Conservation (phyloP, 23 tunicate genomes). For the Aplidium turbinatum region DNA sequence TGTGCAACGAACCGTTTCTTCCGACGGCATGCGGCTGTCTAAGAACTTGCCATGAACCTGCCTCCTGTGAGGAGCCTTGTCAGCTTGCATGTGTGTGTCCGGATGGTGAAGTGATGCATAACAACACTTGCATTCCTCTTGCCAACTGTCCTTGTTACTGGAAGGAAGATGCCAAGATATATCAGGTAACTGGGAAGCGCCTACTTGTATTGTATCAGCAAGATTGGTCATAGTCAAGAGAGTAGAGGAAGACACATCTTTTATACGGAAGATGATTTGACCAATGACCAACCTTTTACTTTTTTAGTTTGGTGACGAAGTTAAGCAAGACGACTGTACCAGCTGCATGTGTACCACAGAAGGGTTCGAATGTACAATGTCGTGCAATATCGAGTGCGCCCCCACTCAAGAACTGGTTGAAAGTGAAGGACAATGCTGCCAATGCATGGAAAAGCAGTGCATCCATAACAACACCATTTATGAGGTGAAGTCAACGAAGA, state of each 20-base stretch:
- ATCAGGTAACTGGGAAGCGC: no score
- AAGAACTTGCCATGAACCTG: constrained; percentile 51
- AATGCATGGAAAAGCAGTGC: constrained; percentile 65
- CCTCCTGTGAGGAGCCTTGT: constrained; percentile 36
- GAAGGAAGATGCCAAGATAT: constrained; percentile 14
- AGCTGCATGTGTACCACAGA: constrained; percentile 54
- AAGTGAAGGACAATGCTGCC: constrained; percentile 56
- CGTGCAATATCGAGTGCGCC: constrained; percentile 56
- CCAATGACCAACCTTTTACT: no score
- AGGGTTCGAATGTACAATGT: constrained; percentile 53
- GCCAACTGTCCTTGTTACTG: constrained; percentile 72
- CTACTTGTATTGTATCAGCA: no score
- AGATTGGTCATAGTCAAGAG: no score
- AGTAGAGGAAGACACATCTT: no score
- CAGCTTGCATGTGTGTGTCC: constrained; percentile 71
- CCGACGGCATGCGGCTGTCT: constrained; percentile 62
- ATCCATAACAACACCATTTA: constrained; percentile 30
- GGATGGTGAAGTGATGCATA: constrained; percentile 39
- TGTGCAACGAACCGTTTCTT: constrained; percentile 50
- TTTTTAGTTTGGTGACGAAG: constrained; percentile 50
- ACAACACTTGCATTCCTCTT: constrained; percentile 48
- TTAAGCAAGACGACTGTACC: constrained; percentile 47
- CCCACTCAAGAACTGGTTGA: constrained; percentile 58
- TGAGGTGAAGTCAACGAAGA: no score
- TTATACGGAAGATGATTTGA: no score